Evolutionary conservation across 2,797 vertebrate species (phyloP), one percentile per base, ranked within the genome.

Genomic region (Sebastes nivosus): DNA sequence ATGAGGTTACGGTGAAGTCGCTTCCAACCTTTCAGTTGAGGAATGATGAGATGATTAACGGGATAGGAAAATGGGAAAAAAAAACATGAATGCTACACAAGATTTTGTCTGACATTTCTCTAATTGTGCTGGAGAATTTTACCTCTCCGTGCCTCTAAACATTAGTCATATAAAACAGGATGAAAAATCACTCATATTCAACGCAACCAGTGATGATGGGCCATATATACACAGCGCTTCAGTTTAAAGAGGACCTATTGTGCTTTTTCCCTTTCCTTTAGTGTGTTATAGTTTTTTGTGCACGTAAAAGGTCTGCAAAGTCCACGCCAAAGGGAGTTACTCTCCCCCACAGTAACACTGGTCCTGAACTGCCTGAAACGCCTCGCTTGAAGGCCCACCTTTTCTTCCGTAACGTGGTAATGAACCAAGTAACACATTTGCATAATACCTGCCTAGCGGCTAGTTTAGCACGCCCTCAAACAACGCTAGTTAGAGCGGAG

Each of bases 401-500:
- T 46, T 46, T 46, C 16, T 20, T 50, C 18, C 3, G 8, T 20
- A 20, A 50, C 0, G 46, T 50, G 46, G 18, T 50, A 2, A 50
- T 50, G 46, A 1, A 50, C 46, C 3, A 50, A 50, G 46, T 50
- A 50, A 50, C 1, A 50, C 46, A 50, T 8, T 50, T 50, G 46
- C 3, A 50, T 20, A 4, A 50, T 20, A 20, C 46, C 46, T 50
- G 18, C 2, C 46, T 20, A 20, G 1, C 18, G 0, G 46, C 7
- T 50, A 8, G 0, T 50, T 50, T 50, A 0, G 3, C 46, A 50
- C 18, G 0, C 46, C 46, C 0, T 50, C 3, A 50, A 50, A 50
- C 42, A 46, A 2, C 2, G 42, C 42, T 46, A 46, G 42, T 46
- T 46, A 46, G 42, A 18, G 16, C 42, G 1, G 42, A 46, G 42